These are phyloP conservation scores for Danaus melanippus DNA, from an alignment of 1,140 invertebrate genomes.

Conservation along the genomic window DNA sequence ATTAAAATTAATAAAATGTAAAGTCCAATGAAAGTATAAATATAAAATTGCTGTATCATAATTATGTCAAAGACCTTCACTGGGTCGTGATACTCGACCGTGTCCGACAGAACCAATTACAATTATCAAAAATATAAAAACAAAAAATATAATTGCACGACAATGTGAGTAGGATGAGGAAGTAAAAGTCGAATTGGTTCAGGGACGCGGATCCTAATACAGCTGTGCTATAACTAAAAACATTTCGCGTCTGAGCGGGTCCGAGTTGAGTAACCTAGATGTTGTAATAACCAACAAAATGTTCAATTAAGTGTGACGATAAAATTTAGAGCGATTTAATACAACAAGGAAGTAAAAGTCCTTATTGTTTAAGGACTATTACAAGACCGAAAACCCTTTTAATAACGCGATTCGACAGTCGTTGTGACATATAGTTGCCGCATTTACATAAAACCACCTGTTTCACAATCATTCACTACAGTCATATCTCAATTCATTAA, in stretches of 20 bases:
- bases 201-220: conserved; percentile 34
- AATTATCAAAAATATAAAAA: not conserved
- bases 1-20: not conserved
- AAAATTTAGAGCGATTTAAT: conserved; percentile 35
- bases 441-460: conserved; percentile 52
- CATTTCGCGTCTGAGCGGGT: conserved; percentile 19
- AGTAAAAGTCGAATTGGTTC: conserved; percentile 52
- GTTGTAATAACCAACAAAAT: conserved; percentile 45
- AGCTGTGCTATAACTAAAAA: conserved; percentile 30
- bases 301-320: conserved; percentile 41
- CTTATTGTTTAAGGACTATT: conserved; percentile 48
- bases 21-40: not conserved
- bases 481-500: no score
- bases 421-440: conserved; percentile 31
- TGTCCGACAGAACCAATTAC: not conserved
- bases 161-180: conserved; percentile 37
- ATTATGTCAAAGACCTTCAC: not conserved
- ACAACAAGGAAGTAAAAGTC: conserved; percentile 54
- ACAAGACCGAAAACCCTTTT: conserved; percentile 24
- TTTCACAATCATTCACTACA: conserved; percentile 4
- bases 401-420: conserved; percentile 35
- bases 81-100: not conserved
- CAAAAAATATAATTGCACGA: conserved; percentile 10
- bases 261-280: conserved; percentile 32
- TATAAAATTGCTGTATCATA: not conserved